phyloP scores from a whole-genome alignment of 2,888 invertebrate species.

The Aspidiotus destructor region DNA sequence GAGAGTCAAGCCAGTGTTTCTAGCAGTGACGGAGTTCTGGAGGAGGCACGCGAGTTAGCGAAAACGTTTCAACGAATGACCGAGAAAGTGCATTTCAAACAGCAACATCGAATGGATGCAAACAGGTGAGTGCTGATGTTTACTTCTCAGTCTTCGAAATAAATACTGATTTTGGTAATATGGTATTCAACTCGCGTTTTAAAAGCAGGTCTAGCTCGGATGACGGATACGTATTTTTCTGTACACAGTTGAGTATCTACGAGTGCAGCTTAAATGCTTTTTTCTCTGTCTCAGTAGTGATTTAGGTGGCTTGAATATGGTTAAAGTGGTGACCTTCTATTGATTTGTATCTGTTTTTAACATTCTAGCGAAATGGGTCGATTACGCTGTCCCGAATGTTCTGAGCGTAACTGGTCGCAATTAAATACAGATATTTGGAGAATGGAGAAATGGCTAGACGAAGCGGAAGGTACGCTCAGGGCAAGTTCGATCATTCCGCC shows the following conservation, averaged over 20 bases:
- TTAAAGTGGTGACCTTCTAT: neutral
- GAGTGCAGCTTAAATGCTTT: neutral
- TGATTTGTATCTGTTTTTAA: neutral
- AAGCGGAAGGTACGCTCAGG: conserved; percentile 70
- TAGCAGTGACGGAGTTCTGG: conserved; percentile 34
- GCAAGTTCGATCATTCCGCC: conserved; percentile 54
- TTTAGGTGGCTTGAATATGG: neutral
- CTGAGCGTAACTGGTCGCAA: conserved; percentile 79
- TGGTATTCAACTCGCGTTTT: conserved; percentile 3
- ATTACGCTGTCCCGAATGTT: conserved; percentile 75
- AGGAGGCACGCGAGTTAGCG: conserved; percentile 40
- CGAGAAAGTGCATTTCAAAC: conserved; percentile 57
- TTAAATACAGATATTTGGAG: conserved; percentile 84
- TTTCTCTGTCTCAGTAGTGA: neutral
- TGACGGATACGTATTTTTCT: conserved; percentile 31
- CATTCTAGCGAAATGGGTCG: conserved; percentile 60
- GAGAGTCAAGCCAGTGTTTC: conserved; percentile 57
- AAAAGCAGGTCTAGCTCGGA: conserved; percentile 21
- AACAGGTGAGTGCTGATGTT: conserved; percentile 14
- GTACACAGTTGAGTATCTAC: conserved; percentile 29
- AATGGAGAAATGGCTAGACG: conserved; percentile 80
- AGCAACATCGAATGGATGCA: conserved; percentile 29
- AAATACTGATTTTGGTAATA: neutral
- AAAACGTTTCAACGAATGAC: conserved; percentile 54
- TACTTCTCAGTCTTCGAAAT: neutral